Evolutionary conservation across 1,140 invertebrate genomes (phyloP).

Genomic region (silkworm (Bombyx mori)): DNA sequence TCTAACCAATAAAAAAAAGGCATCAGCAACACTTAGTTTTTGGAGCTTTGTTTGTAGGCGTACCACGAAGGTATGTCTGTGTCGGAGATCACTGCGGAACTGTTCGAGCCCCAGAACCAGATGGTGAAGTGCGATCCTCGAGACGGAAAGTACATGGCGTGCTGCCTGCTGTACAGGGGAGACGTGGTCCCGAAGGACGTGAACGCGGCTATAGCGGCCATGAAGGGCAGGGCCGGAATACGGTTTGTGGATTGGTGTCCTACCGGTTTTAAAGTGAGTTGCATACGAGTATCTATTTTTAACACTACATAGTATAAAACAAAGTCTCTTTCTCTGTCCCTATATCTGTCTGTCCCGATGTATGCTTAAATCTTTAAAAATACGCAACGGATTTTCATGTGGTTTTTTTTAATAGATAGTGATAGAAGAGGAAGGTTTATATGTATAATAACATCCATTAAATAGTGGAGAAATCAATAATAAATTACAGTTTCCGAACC

Average conservation of each 20-base stretch:
- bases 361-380: too few species aligned
- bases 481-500: too few species aligned
- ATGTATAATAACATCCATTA: too few species aligned
- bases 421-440: too few species aligned
- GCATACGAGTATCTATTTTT: background rate
- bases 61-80: slow-evolving; percentile 77
- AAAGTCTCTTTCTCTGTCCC: too few species aligned
- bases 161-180: slow-evolving; percentile 81
- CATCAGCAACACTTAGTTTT: too few species aligned
- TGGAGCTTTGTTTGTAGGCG: slow-evolving; percentile 21
- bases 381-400: too few species aligned
- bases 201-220: slow-evolving; percentile 77
- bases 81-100: slow-evolving; percentile 79
- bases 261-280: slow-evolving; percentile 78
- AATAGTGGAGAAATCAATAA: too few species aligned
- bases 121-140: slow-evolving; percentile 80
- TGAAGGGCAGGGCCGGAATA: slow-evolving; percentile 82
- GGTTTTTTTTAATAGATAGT: background rate
- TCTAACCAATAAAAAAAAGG: too few species aligned
- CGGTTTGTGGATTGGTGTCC: slow-evolving; percentile 82
- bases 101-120: slow-evolving; percentile 78
- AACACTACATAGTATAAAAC: too few species aligned
- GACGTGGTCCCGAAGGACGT: slow-evolving; percentile 85
- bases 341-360: too few species aligned
- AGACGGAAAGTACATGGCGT: slow-evolving; percentile 82